These are phyloP conservation scores for Schizotus pectinicornis DNA, from an alignment of 2,888 invertebrate genomes.

Conservation along the genomic window DNA sequence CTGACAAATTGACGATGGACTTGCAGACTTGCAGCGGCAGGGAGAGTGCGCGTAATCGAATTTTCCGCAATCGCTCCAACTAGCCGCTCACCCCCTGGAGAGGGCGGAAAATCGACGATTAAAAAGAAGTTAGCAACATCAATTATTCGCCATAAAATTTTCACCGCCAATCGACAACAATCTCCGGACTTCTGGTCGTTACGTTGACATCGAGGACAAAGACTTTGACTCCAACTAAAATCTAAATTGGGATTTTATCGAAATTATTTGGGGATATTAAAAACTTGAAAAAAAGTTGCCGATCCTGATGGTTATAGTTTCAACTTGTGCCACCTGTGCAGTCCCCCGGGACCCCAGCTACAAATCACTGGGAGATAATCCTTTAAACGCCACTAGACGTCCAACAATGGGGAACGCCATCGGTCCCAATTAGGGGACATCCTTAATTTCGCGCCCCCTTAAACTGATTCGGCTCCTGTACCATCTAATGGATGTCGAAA, in stretches of 20 bases:
- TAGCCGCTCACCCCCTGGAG: background rate
- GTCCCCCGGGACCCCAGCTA: constrained; percentile 38
- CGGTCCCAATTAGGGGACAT: constrained; percentile 48
- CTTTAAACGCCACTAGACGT: constrained; percentile 50
- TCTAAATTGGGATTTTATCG: too few species aligned
- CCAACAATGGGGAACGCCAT: constrained; percentile 45
- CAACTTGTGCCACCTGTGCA: constrained; percentile 42
- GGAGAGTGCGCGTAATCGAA: constrained; percentile 21
- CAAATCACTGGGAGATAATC: constrained; percentile 54
- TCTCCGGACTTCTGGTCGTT: too few species aligned
- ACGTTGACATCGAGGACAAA: too few species aligned
- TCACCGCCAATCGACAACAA: too few species aligned
- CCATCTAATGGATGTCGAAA: background rate
- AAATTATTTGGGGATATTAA: too few species aligned
- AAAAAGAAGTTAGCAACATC: too few species aligned
- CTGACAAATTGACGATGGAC: constrained; percentile 33
- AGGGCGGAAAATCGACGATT: background rate
- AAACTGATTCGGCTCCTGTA: constrained; percentile 27
- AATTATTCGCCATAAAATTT: background rate
- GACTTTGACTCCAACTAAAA: background rate
- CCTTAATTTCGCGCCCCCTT: constrained; percentile 20
- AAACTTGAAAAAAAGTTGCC: too few species aligned
- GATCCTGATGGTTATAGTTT: background rate
- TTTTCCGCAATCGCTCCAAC: constrained; percentile 5
- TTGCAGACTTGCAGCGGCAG: constrained; percentile 9